Evolutionary conservation across 2,113 vertebrate species (phyloP), one percentile per base, ranked within the genome.

Genomic region (Meriones unguiculatus): DNA sequence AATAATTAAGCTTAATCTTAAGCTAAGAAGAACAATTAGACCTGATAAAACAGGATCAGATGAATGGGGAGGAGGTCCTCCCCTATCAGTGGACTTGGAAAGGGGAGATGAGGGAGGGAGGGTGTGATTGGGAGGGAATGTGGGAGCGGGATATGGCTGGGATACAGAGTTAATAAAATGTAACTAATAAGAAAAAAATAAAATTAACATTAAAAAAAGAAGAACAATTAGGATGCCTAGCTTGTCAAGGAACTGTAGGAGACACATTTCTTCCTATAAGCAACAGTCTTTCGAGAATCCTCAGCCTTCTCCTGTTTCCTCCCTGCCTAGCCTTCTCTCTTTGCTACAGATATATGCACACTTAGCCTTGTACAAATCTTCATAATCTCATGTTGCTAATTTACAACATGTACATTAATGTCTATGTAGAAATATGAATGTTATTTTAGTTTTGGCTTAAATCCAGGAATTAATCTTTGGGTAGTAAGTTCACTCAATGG

Each of bases 21-120:
- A 93, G 65, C 78, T n/a, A 35, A 91, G 32, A 78, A 57, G 32
- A 97, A 93, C 30, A 97, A 89, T 93, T 89, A 98, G 62, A 41
- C 41, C 41, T 41, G 41, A 41, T 41, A 41, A 41, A 41, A 41
- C 41, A 41, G 41, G 41, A 41, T 41, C 41, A 4, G 41, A 41
- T 41, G 41, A 41, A 41, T 41, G 41, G 41, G 41, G 41, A 41
- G 41, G 41, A 41, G 41, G 41, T 41, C 41, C 4, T 41, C 41
- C 41, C 41, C 41, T 41, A 41, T 41, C 41, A 41, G 41, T 41
- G 41, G 41, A 41, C 41, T 41, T 41, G 41, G 41, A 41, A 41
- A 41, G 41, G 41, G 41, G 41, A 41, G 41, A 41, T 41, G 41
- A 41, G 41, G 41, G 4, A 41, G 41, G 41, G 41, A 41, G 41